These are phyloP conservation scores for Canis aureus DNA, from an alignment of 2,113 vertebrate species.

Conservation along the genomic window DNA sequence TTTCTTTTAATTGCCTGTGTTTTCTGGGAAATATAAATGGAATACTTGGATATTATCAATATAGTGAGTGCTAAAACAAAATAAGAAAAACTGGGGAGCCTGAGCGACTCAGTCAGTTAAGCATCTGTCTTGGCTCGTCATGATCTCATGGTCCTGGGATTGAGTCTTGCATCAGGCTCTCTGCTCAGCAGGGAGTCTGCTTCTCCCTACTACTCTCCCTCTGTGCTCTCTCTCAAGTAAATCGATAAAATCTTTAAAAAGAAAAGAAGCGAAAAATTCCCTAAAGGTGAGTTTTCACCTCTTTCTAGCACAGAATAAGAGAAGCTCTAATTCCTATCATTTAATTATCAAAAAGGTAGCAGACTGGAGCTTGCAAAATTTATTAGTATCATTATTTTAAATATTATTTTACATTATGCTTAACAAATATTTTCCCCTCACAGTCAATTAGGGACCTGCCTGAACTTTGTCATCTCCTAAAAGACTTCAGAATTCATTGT, in stretches of 20 bases:
- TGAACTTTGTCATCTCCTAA: not conserved
- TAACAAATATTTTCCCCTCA: constrained; percentile 11
- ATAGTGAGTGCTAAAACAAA: not conserved
- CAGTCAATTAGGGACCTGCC: not conserved
- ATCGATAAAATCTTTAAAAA: no score
- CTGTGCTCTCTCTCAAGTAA: no score
- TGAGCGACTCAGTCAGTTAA: no score
- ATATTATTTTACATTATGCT: not conserved
- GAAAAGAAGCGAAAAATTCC: not conserved
- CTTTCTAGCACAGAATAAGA: not conserved
- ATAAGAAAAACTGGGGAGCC: not conserved
- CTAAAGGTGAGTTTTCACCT: not conserved
- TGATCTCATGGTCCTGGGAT: no score
- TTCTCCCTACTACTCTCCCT: no score
- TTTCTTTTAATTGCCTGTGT: not conserved
- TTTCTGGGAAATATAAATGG: constrained; percentile 2
- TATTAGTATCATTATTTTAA: not conserved
- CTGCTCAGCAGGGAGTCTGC: no score
- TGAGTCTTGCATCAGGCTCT: no score
- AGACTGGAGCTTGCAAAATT: not conserved
- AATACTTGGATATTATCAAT: not conserved
- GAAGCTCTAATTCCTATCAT: not conserved
- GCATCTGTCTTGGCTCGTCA: no score
- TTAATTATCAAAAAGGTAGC: not conserved
- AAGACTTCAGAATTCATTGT: not conserved